Evolutionary conservation across 2,113 vertebrate genomes (phyloP).

Genomic region (Centropus bengalensis): DNA sequence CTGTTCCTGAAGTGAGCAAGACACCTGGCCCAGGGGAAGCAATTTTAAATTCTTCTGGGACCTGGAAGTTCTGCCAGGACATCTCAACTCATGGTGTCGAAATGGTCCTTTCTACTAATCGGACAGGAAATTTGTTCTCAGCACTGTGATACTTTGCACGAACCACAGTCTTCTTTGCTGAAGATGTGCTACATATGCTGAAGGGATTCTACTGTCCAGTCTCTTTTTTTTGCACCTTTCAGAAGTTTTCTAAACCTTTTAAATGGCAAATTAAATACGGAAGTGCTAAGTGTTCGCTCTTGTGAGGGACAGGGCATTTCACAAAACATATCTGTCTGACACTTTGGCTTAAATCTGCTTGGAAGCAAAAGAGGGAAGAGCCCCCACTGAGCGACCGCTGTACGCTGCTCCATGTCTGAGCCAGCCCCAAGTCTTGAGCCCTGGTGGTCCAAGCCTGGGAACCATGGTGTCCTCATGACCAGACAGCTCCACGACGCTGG

Average conservation of each 20-base stretch:
- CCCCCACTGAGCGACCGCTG: background rate
- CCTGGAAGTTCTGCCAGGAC: background rate
- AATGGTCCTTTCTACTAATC: background rate
- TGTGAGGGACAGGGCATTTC: background rate
- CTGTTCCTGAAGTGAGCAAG: background rate
- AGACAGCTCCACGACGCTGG: accelerated
- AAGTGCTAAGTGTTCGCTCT: background rate
- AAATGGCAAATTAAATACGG: background rate
- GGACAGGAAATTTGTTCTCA: background rate
- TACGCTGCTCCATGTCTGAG: background rate
- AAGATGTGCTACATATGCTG: accelerated
- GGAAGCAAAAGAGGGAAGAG: background rate
- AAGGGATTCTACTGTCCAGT: background rate
- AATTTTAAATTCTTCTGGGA: background rate
- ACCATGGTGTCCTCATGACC: accelerated
- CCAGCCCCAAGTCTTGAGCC: background rate
- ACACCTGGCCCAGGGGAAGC: background rate
- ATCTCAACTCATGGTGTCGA: background rate
- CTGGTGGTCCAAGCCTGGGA: background rate
- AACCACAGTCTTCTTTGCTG: background rate
- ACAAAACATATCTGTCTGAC: background rate
- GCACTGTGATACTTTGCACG: background rate
- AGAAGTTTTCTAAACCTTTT: background rate
- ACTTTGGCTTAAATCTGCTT: background rate
- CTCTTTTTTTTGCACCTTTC: background rate